These are phyloP conservation scores for Crypturellus tataupa DNA, from an alignment of 2,797 vertebrate species.

Conservation along the genomic window DNA sequence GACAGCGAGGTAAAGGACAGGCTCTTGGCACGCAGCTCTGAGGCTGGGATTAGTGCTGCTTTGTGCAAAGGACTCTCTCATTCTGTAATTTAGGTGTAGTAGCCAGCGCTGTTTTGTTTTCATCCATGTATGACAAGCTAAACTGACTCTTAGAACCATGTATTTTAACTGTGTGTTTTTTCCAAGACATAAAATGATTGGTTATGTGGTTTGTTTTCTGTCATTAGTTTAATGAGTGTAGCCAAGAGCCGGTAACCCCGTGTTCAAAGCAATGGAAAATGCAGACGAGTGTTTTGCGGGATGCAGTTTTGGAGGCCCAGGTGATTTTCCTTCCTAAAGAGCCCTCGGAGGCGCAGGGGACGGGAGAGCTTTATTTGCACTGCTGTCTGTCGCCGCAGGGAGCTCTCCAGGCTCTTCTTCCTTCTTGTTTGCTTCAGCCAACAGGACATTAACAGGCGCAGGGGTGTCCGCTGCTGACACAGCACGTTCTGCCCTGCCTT, in stretches of 20 bases:
- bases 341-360: neutral
- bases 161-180: neutral
- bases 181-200: neutral
- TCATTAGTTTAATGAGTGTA: neutral
- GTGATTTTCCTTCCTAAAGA: neutral
- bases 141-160: neutral
- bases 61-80: neutral
- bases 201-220: neutral
- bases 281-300: neutral
- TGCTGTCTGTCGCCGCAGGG: neutral
- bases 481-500: neutral
- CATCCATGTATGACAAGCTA: neutral
- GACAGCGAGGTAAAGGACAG: neutral
- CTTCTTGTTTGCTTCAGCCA: neutral
- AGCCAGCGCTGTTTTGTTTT: neutral
- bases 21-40: neutral
- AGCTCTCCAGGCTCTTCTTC: neutral
- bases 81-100: neutral
- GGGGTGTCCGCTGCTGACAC: neutral
- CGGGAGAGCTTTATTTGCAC: neutral
- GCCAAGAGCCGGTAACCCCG: neutral
- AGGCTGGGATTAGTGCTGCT: neutral
- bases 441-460: neutral
- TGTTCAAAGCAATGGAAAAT: neutral
- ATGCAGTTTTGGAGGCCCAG: neutral